Evolutionary conservation across 92 coral and sea anemone genomes (phyloP).

Genomic region (Zoanthus solanderi): DNA sequence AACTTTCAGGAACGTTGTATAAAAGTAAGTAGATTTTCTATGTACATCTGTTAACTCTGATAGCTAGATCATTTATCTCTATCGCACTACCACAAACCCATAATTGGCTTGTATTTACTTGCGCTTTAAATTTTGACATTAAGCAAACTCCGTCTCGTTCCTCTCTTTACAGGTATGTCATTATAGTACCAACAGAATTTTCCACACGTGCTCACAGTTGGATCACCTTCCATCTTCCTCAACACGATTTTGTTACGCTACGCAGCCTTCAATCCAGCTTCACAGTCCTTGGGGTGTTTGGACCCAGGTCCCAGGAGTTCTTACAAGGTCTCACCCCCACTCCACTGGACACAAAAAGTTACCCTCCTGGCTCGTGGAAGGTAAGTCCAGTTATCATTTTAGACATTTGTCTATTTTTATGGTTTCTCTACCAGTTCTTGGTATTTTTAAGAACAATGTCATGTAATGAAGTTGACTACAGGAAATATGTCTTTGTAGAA

Average conservation of each 20-base stretch:
- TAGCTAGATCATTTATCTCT: background rate
- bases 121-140: background rate
- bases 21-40: slow-evolving; percentile 31
- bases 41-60: background rate
- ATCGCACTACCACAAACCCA: background rate
- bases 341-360: background rate
- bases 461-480: too few relatives aligned
- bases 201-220: slow-evolving; percentile 22
- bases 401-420: background rate
- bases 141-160: background rate
- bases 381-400: background rate
- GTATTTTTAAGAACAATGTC: too few relatives aligned
- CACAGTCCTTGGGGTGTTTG: slow-evolving; percentile 32
- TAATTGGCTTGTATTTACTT: background rate
- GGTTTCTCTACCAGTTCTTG: background rate
- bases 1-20: too few relatives aligned
- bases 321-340: slow-evolving; percentile 27
- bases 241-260: slow-evolving; percentile 24
- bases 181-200: slow-evolving; percentile 21
- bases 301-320: slow-evolving; percentile 29
- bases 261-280: slow-evolving; percentile 23
- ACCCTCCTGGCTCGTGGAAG: slow-evolving; percentile 18
- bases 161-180: background rate
- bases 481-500: background rate
- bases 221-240: slow-evolving; percentile 16